Base-by-base conservation (phyloP, 2,888 invertebrate species). In the Eristalinus aeneus region DNA sequence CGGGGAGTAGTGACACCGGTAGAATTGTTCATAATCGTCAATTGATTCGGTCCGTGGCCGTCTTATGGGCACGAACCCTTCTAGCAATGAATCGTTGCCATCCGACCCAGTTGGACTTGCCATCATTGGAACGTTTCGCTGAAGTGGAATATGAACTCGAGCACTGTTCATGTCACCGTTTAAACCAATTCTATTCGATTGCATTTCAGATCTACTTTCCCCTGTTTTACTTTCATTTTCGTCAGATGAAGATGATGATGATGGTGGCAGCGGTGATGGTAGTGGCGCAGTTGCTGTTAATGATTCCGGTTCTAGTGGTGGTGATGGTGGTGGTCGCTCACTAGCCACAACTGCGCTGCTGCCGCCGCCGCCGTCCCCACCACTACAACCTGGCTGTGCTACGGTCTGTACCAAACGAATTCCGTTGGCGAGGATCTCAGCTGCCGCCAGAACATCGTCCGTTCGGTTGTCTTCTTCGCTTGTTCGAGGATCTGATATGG, bases 371-470 rank as follows among this genome's bases (percentile, higher is more conserved):
- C 27, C 27, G 2, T 27, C 27, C 2, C 27, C 46, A 46, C 6
- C 9, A 46, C 12, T n/a, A 16, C 0, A 6, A 34, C 9, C 9
- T 5, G 46, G 46, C 8, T 46, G 46, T 16, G 64, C 8, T 36
- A 23, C 22, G 22, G 46, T 11, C 46, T 32, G 22, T 64, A 16
- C 16, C 16, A 71, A 64, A 16, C 81, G 32, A 53, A 84, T 84
- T 20, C 71, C 74, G 56, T 80, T 71, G 10, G 75, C 75, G 75
- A 84, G 63, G 22, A 80, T 76, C 36, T 82, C 82, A 56, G 76
- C 86, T 61, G 77, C 82, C 34, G 77, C 73, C 46, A 81, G 31
- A 27, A 74, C 77, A 61, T 82, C 86, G 36, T 74, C 74, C 36
- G 77, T 77, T 2, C 60, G 72, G 39, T 64, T 74, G 61, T 74